Evolutionary conservation across 2,888 invertebrate species (phyloP).

Genomic region (Loripinus fragilis): DNA sequence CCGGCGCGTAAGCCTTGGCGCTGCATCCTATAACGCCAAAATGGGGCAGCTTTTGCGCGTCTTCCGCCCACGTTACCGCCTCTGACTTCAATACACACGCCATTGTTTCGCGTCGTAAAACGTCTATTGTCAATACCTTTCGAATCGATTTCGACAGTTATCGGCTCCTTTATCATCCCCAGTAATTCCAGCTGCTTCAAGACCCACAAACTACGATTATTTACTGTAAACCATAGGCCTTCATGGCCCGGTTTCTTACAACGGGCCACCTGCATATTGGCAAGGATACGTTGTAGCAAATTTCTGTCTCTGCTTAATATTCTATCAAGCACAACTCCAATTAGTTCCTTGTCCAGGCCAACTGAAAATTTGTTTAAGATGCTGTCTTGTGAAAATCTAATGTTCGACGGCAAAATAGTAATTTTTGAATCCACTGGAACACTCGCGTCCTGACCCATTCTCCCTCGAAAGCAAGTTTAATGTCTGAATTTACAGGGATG

Average conservation of each 20-base stretch:
- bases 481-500: too few species aligned
- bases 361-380: too few species aligned
- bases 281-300: background rate
- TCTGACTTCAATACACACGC: conserved; percentile 4
- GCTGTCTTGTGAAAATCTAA: conserved; percentile 5
- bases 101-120: conserved; percentile 14
- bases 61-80: background rate
- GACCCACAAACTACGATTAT: conserved; percentile 19
- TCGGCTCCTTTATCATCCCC: background rate
- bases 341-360: background rate
- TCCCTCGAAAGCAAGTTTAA: too few species aligned
- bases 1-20: background rate
- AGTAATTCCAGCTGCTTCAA: background rate
- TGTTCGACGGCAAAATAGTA: background rate
- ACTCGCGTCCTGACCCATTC: too few species aligned
- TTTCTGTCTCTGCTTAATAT: background rate
- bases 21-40: conserved; percentile 3
- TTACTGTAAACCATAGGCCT: background rate
- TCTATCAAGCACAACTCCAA: background rate
- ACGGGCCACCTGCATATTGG: background rate
- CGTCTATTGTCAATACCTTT: conserved; percentile 11
- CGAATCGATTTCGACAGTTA: background rate
- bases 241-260: background rate
- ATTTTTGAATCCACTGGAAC: too few species aligned
- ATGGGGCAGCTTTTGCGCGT: background rate